These are phyloP conservation scores for Xylota segnis DNA, from an alignment of 2,888 invertebrate genomes.

Conservation along the genomic window DNA sequence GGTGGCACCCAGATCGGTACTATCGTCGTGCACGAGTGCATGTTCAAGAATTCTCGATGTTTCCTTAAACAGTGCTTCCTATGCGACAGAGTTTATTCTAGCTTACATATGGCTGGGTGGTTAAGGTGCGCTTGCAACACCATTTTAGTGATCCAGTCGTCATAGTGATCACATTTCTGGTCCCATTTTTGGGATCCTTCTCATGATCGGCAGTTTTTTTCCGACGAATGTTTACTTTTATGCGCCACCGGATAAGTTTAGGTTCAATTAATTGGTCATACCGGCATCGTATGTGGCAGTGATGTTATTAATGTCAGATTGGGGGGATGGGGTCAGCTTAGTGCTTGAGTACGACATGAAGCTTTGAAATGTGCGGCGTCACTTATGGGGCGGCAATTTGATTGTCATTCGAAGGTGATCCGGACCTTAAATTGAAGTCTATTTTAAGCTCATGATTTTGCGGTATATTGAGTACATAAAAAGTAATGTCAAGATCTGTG, in stretches of 20 bases:
- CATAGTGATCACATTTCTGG: conserved; percentile 73
- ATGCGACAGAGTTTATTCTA: conserved; percentile 8
- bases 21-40: conserved; percentile 30
- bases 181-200: conserved; percentile 68
- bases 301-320: neutral
- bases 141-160: conserved; percentile 59
- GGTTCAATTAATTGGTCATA: conserved; percentile 27
- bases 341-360: neutral
- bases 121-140: conserved; percentile 43
- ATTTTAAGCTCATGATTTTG: neutral
- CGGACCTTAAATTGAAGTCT: neutral
- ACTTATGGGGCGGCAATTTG: conserved; percentile 31
- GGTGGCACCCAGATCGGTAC: conserved; percentile 54
- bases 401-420: conserved; percentile 50
- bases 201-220: conserved; percentile 65
- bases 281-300: neutral
- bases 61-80: conserved; percentile 69
- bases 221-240: neutral
- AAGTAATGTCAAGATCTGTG: no score
- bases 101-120: conserved; percentile 21
- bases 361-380: conserved; percentile 17
- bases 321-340: neutral
- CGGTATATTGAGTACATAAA: neutral
- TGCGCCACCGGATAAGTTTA: conserved; percentile 55
- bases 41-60: conserved; percentile 66